Evolutionary conservation across 2,888 invertebrate genomes (phyloP), one percentile per base, ranked within the genome.

Genomic region (Hypomecis atomaria): DNA sequence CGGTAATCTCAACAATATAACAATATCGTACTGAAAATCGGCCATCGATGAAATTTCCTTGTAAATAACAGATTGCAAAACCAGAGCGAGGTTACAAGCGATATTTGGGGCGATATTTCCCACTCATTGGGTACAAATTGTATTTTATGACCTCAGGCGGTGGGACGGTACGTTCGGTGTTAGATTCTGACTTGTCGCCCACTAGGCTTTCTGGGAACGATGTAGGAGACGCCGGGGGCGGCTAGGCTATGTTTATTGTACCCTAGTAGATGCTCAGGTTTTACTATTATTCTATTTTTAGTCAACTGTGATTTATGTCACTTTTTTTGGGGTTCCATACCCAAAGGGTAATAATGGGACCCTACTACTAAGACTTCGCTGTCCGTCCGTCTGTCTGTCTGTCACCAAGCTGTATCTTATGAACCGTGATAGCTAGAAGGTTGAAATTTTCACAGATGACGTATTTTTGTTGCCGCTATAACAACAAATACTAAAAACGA

Each of bases 91-190:
- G 36, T 36, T 44, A 59, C 33, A 33, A 44, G 37, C 34, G 44
- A 59, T 59, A 59, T 52, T 45, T 44, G 23, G 23, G 52, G 11
- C 37, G 38, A 59, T 52, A 59, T 52, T 59, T 52, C 59, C 52
- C 37, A 37, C 59, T 59, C 44, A 37, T n/a, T 52, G 50, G 42
- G 33, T 38, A n/a, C 36, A 52, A 59, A 59, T 59, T 52, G 44
- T 59, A 33, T 45, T 59, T 59, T 59, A 59, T 45, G 52, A 52
- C 59, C 50, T 44, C 43, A 13, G 50, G 52, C 56, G 56, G 23
- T 11, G 37, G 37, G 44, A 37, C 37, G 55, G 55, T 1, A 23
- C 23, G 23, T 23, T 23, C 23, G 23, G 23, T 55, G 9, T 44
- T 45, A 45, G 23, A 45, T 44, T 13, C 55, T 37, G 44, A 11